A percentile compares a stretch with the other conserved stretches of the same genome.
phyloP scores from a whole-genome alignment of 2,797 vertebrate species.

The Basileuterus tristriatus region DNA sequence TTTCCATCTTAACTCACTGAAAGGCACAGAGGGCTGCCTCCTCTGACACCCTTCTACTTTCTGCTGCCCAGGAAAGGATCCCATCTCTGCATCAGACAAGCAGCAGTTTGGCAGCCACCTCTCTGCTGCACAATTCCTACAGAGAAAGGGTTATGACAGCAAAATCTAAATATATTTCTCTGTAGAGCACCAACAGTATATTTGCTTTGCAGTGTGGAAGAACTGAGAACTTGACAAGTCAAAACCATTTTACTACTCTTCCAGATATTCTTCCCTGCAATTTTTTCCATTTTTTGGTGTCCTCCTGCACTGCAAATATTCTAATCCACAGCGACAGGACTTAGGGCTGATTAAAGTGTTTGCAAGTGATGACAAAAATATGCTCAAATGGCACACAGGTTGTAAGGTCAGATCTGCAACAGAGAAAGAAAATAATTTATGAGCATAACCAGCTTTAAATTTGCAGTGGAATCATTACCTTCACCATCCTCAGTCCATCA shows the following conservation, averaged over 20 bases:
- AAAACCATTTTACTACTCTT: not conserved
- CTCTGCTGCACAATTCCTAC: not conserved
- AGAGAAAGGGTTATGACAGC: not conserved
- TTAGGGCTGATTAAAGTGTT: conserved; percentile 5
- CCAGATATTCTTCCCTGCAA: not conserved
- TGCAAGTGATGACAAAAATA: conserved; percentile 49
- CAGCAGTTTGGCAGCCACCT: not conserved
- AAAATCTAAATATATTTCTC: not conserved
- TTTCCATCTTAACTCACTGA: not conserved
- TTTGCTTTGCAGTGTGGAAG: not conserved
- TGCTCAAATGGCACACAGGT: not conserved
- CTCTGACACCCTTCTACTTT: not conserved
- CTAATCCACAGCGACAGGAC: not conserved
- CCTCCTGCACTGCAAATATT: not conserved
- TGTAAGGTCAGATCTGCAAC: conserved; percentile 6
- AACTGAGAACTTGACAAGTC: not conserved
- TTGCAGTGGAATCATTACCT: conserved; percentile 1
- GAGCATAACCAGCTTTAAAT: conserved; percentile 42
- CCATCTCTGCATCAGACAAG: not conserved
- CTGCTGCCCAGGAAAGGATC: not conserved
- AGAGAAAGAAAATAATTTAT: not conserved
- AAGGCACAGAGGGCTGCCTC: not conserved
- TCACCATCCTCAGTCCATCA: not conserved
- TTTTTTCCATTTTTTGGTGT: not conserved
- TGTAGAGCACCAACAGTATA: not conserved